These are phyloP conservation scores for Alcis repandata DNA, from an alignment of 2,888 invertebrate species.

Conservation along the genomic window DNA sequence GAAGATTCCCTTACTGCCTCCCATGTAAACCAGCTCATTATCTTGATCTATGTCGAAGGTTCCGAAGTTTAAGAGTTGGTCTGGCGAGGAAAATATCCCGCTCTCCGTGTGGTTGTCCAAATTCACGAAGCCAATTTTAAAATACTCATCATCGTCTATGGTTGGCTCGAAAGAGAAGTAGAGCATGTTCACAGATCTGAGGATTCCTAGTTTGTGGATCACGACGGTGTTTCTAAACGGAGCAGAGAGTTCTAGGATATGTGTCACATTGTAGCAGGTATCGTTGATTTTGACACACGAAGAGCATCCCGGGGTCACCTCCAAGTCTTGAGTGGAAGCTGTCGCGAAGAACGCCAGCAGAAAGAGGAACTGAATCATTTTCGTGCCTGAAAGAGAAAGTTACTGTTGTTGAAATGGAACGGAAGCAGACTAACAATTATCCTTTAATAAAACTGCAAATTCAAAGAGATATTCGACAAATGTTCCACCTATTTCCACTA, in stretches of 20 bases:
- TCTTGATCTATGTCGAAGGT: conserved; percentile 76
- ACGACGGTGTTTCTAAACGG: conserved; percentile 70
- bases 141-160: conserved; percentile 71
- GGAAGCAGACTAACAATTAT: background rate
- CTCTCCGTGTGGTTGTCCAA: conserved; percentile 56
- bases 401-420: background rate
- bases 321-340: conserved; percentile 49
- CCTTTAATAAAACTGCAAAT: background rate
- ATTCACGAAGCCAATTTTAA: conserved; percentile 71
- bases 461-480: background rate
- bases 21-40: conserved; percentile 69
- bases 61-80: conserved; percentile 67
- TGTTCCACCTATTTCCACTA: background rate
- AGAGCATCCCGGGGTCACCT: conserved; percentile 48
- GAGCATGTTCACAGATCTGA: conserved; percentile 63
- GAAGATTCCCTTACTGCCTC: conserved; percentile 74
- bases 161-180: conserved; percentile 75
- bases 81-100: conserved; percentile 60
- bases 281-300: conserved; percentile 65
- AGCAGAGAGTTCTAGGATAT: conserved; percentile 68
- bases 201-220: conserved; percentile 69
- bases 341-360: conserved; percentile 53
- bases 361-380: conserved; percentile 56
- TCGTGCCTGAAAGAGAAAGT: conserved; percentile 51
- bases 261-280: conserved; percentile 67